Evolutionary conservation across 1,140 invertebrate species (phyloP), one percentile per base, ranked within the genome.

Genomic region (Diabrotica undecimpunctata): DNA sequence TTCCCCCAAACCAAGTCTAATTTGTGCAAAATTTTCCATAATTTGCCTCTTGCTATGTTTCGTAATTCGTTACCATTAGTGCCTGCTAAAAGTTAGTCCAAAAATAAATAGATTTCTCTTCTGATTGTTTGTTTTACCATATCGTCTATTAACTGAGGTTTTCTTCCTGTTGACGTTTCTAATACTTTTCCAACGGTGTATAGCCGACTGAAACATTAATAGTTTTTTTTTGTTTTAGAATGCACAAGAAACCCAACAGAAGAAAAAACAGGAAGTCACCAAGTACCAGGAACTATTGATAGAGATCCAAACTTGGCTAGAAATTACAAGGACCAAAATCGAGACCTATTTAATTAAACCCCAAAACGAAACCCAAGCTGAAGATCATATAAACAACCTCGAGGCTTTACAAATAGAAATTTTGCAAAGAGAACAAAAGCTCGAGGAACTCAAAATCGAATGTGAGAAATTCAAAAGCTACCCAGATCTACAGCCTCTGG

Each of bases 251-350:
- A 76, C 76, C 0, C 83, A 85, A 68, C 79, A 82, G 65, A 82
- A 81, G 69, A 81, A 83, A n/a, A 77, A 83, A 37, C 71, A 83
- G 66, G 84, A 89, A 74, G 76, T 88, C 8, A 71, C 80, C 14
- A 69, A 81, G 50, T 89, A 90, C 68, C 84, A 85, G 75, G 72
- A 78, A 56, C 81, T 88, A 70, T 79, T 90, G 46, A 81, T 81
- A 41, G 85, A 88, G 72, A 82, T 88, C 0, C 86, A 89, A 69
- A 72, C 77, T 50, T 89, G 88, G 88, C 76, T 89, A 12, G 74
- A 78, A 60, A 74, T 78, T 66, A 74, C 79, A 7, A 70, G 66
- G 25, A 46, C 74, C 46, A 73, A 70, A 14, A 64, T 77, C 37
- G 69, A 75, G 52, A 64, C 55, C 53, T 64, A 73, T 54, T 57